Conservation (phyloP, 2,888 invertebrate species). For the Physocephala rufipes region DNA sequence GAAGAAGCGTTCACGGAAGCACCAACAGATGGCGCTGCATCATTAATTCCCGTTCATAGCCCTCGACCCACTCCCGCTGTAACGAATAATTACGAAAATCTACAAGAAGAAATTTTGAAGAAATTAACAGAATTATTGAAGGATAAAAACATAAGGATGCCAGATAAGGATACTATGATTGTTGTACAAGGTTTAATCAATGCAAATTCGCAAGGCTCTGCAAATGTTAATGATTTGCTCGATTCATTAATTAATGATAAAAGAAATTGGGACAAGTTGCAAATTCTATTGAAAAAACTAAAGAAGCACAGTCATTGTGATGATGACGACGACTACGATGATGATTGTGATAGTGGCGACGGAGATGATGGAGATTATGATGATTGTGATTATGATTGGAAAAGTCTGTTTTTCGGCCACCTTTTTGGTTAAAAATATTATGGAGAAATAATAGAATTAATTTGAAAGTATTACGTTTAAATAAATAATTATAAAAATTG, state of each 20-base stretch:
- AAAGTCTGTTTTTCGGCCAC: no score
- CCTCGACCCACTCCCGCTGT: no score
- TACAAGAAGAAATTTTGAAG: background rate
- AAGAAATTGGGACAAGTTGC: background rate
- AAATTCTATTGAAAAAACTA: background rate
- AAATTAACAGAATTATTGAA: background rate
- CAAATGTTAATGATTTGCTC: background rate
- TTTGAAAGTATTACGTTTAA: no score
- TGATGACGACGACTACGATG: background rate
- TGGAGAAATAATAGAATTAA: no score
- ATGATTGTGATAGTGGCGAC: background rate
- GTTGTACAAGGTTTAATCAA: background rate
- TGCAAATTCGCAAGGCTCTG: background rate
- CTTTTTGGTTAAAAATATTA: no score
- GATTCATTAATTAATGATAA: background rate
- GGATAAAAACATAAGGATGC: background rate
- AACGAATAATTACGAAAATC: background rate
- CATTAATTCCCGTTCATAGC: no score
- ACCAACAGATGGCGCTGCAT: no score
- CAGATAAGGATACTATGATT: background rate
- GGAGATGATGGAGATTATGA: no score
- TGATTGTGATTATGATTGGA: no score
- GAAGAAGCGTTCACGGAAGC: no score
- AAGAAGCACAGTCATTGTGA: conserved; percentile 11
- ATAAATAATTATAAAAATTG: no score